Percentiles rank a stretch among this genome's conserved stretches.
Conservation (phyloP, 1,140 invertebrate species). For the Bursaphelenchus mucronatus region DNA sequence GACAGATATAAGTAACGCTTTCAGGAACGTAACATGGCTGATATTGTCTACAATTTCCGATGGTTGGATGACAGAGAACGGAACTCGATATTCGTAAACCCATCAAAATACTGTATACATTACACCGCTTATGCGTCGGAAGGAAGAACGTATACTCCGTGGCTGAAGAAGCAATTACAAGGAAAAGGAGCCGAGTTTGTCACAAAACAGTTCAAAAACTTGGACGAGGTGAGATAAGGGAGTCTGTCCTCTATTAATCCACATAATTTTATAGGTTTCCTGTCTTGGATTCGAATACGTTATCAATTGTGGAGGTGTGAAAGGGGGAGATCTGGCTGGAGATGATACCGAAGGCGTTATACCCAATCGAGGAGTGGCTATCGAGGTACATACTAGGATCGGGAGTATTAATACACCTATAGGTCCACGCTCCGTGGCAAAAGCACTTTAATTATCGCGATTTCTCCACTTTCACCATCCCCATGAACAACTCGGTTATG, state of each 20-base stretch:
- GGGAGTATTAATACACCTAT: constrained; percentile 24
- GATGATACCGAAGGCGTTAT: constrained; percentile 42
- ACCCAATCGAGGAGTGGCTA: constrained; percentile 48
- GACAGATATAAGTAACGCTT: not conserved
- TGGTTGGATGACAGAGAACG: constrained; percentile 47
- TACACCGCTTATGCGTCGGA: constrained; percentile 55
- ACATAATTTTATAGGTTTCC: constrained; percentile 20
- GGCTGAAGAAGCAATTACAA: constrained; percentile 39
- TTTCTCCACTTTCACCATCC: constrained; percentile 54
- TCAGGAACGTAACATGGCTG: constrained; percentile 31
- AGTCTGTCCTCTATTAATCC: not conserved
- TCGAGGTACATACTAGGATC: constrained; percentile 37
- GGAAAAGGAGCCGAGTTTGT: constrained; percentile 31
- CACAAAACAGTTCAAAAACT: constrained; percentile 21
- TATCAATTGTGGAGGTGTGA: constrained; percentile 53
- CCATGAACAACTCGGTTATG: constrained; percentile 41
- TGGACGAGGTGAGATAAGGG: constrained; percentile 28
- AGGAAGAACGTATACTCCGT: constrained; percentile 53
- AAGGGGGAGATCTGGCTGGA: constrained; percentile 45
- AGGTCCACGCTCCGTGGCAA: constrained; percentile 27
- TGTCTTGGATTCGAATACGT: constrained; percentile 43
- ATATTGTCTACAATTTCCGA: constrained; percentile 57
- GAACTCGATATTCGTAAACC: constrained; percentile 36
- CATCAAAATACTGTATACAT: constrained; percentile 49
- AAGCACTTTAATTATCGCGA: constrained; percentile 55